Evolutionary conservation across 1,140 invertebrate species (phyloP).

Genomic region (Batillaria attramentaria): DNA sequence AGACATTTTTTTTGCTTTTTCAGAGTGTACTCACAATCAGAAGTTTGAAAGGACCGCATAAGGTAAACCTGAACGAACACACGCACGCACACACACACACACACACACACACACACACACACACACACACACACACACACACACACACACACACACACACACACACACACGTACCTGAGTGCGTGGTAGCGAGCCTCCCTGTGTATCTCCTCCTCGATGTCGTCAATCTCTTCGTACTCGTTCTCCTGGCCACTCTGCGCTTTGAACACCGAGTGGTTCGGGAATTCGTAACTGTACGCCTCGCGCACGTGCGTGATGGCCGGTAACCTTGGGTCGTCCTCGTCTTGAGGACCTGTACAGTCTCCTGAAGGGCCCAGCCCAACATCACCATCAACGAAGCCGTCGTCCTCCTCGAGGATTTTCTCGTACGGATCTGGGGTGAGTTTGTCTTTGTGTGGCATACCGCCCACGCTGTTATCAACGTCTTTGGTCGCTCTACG

Average conservation of each 20-base stretch:
- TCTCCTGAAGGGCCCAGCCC: too few species aligned
- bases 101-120: not conserved
- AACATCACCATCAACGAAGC: not conserved
- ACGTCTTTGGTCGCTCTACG: not conserved
- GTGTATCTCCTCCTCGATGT: conserved; percentile 44
- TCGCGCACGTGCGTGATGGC: conserved; percentile 30
- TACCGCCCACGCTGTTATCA: not conserved
- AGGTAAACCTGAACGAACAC: too few species aligned
- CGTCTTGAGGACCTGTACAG: not conserved
- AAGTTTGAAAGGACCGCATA: too few species aligned
- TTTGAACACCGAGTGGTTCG: conserved; percentile 33
- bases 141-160: not conserved
- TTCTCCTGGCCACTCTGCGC: not conserved
- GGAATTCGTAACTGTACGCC: conserved; percentile 29
- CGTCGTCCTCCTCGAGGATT: not conserved
- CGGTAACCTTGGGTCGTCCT: conserved; percentile 8
- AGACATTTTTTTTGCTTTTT: too few species aligned
- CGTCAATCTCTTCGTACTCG: conserved; percentile 41
- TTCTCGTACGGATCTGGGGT: conserved; percentile 1
- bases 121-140: not conserved
- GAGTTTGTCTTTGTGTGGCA: not conserved
- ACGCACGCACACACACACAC: not conserved
- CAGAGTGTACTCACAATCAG: too few species aligned
- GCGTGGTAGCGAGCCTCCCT: conserved; percentile 11
- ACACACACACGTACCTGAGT: conserved; percentile 1